Conservation (phyloP, 2,797 vertebrate species). For the Galago senegalensis region DNA sequence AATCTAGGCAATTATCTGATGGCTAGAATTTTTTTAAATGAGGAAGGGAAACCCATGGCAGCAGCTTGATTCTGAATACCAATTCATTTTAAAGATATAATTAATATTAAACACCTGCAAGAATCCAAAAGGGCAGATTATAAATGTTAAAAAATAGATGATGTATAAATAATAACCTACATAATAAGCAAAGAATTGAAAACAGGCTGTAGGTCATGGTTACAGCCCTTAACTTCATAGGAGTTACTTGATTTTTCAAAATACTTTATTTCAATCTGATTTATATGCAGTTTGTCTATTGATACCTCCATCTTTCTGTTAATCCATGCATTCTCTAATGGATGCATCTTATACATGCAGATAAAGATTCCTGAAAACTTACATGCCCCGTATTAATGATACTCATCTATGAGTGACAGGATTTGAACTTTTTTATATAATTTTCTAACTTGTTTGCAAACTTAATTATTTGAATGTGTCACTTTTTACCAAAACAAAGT, state of each 20-base stretch:
- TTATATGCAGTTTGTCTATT: background rate
- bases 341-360: background rate
- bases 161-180: background rate
- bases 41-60: background rate
- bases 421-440: slow-evolving; percentile 13
- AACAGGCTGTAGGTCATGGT: background rate
- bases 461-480: background rate
- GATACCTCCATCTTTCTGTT: background rate
- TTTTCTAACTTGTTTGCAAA: background rate
- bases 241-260: background rate
- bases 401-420: background rate
- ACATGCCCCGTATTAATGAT: background rate
- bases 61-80: background rate
- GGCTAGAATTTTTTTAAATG: background rate
- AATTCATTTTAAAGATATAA: background rate
- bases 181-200: background rate
- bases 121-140: background rate
- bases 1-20: background rate
- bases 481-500: background rate
- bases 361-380: background rate
- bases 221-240: background rate
- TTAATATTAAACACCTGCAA: background rate
- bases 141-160: background rate
- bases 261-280: background rate
- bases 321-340: background rate